Conservation (phyloP, 2,113 vertebrate species). For the Eudorcas thomsonii region DNA sequence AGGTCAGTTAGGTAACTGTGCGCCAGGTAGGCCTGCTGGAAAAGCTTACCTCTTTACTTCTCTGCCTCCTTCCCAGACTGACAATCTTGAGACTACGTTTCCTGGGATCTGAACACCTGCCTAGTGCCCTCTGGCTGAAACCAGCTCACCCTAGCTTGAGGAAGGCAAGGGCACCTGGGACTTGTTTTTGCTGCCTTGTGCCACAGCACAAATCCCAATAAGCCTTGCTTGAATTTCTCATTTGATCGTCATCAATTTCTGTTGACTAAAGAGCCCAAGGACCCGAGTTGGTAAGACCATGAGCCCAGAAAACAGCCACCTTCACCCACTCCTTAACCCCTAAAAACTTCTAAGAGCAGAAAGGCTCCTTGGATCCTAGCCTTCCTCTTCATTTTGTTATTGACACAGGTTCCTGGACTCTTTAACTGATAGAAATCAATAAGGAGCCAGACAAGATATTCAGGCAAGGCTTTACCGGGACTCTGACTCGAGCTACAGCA, state of each 20-base stretch:
- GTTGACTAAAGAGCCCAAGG: not conserved
- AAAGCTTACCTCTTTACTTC: not conserved
- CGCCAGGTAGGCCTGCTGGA: not conserved
- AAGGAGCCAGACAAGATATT: not conserved
- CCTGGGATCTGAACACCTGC: not conserved
- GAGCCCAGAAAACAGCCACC: not conserved
- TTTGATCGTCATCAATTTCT: not conserved
- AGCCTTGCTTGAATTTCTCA: not conserved
- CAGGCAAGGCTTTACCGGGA: not conserved
- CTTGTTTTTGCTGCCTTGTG: not conserved
- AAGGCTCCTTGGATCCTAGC: too few species aligned
- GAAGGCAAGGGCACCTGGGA: not conserved
- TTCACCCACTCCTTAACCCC: not conserved
- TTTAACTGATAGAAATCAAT: not conserved
- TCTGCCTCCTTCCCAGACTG: not conserved
- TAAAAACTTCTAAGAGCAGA: not conserved
- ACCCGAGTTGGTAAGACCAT: not conserved
- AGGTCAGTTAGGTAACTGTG: not conserved
- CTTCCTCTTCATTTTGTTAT: not conserved
- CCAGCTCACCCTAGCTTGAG: not conserved
- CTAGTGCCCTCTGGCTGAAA: not conserved
- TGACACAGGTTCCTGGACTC: not conserved
- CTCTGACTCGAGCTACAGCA: not conserved
- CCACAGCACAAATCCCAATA: not conserved
- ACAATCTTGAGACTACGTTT: rapidly evolving